Evolutionary conservation across 2,113 vertebrate genomes (phyloP).

Genomic region (Noctilio leporinus): DNA sequence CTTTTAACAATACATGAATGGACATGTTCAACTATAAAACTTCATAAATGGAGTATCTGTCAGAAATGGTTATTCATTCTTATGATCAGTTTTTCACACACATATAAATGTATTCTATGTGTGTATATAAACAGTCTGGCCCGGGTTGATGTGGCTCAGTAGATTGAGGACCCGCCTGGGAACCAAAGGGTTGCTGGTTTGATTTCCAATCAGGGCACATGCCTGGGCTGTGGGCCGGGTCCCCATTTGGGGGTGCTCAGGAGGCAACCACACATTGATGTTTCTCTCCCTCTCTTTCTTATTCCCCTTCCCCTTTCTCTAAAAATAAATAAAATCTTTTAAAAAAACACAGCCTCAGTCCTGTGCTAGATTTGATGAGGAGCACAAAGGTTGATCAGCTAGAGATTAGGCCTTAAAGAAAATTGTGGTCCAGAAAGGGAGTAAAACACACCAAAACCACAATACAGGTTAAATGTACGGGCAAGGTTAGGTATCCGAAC

Average conservation of each 20-base stretch:
- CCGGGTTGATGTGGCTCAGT: too few relatives aligned
- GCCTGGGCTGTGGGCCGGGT: too few relatives aligned
- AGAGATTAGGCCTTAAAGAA: background rate
- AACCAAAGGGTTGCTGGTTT: too few relatives aligned
- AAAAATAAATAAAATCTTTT: too few relatives aligned
- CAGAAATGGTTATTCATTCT: background rate
- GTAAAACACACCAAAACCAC: background rate
- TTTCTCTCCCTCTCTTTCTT: too few relatives aligned
- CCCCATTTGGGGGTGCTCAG: too few relatives aligned
- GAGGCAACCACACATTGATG: too few relatives aligned
- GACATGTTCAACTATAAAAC: background rate
- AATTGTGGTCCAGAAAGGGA: background rate
- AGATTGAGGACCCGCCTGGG: too few relatives aligned
- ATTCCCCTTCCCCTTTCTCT: too few relatives aligned
- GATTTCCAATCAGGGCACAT: too few relatives aligned
- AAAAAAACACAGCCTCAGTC: background rate
- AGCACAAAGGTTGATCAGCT: background rate
- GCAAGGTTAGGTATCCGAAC: background rate
- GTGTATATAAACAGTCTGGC: background rate
- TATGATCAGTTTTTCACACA: background rate
- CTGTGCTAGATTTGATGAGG: background rate
- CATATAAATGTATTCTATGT: background rate
- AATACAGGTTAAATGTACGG: too few relatives aligned
- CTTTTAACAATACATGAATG: background rate
- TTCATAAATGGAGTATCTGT: background rate